A percentile compares a stretch with the other conserved stretches of the same genome.
These are phyloP conservation scores for Hyppa rectilinea DNA, from an alignment of 2,888 invertebrate genomes.

Conservation along the genomic window DNA sequence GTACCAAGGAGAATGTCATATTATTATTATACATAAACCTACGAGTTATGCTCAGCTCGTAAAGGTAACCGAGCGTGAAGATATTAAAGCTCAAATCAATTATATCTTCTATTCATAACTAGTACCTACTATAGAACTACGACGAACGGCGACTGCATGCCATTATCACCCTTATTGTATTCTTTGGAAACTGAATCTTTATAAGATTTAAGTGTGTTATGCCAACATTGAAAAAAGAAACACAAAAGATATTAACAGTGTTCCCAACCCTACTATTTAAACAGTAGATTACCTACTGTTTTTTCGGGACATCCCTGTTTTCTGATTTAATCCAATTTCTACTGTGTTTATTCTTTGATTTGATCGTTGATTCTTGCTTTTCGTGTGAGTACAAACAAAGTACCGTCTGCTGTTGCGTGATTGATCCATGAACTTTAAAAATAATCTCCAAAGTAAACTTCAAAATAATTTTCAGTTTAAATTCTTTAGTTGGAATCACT, in stretches of 20 bases:
- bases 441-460: too few relatives aligned
- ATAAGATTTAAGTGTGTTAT: not conserved
- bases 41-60: constrained; percentile 43
- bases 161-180: constrained; percentile 30
- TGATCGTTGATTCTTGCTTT: too few relatives aligned
- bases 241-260: constrained; percentile 9
- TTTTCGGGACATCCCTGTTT: too few relatives aligned
- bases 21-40: constrained; percentile 25
- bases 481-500: too few relatives aligned
- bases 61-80: constrained; percentile 59
- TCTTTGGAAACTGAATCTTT: not conserved
- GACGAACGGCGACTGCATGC: not conserved
- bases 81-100: constrained; percentile 58
- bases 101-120: constrained; percentile 15
- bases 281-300: too few relatives aligned
- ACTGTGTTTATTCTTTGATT: too few relatives aligned
- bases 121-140: not conserved
- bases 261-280: too few relatives aligned
- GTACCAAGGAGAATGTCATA: constrained; percentile 27
- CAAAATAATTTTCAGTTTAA: too few relatives aligned
- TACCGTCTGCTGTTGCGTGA: too few relatives aligned
- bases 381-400: too few relatives aligned
- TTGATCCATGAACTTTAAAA: too few relatives aligned
- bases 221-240: constrained; percentile 10
- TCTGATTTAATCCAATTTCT: too few relatives aligned